Base-by-base conservation (phyloP, 1,140 invertebrate species). In the Cephus cinctus region DNA sequence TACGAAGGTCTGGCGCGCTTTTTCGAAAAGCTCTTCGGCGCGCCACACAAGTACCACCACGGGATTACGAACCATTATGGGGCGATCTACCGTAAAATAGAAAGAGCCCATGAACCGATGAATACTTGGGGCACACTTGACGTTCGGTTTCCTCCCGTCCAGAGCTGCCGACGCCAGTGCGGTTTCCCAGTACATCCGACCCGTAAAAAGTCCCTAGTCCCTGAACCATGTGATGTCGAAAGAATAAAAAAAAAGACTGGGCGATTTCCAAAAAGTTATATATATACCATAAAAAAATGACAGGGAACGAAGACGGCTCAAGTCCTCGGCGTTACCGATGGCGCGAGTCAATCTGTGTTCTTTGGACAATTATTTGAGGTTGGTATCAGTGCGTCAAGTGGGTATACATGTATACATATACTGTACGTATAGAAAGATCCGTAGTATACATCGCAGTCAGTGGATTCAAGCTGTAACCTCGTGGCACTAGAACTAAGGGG, bases 41-140 rank as follows among this genome's bases (percentile, higher is more conserved):
- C n/a, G n/a, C n/a, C n/a, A n/a, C n/a, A n/a, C n/a, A n/a, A n/a
- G n/a, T n/a, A n/a, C n/a, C n/a, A n/a, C n/a, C n/a, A 32, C 14
- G 11, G 21, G 8, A 38, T 39, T n/a, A 35, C 12, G 18, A 42
- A 8, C 57, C 51, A 60, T 60, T 60, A 57, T 57, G 45, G 52
- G 20, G 38, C 62, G 55, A 60, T 55, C 53, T 56, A 58, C 47
- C 56, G 64, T 56, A 56, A 67, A 65, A 63, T 52, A 58, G 57
- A n/a, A 8, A 27, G 25, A 6, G 25, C n/a, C 25, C 6, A n/a
- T 27, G 25, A 6, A 27, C n/a, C n/a, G 25, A n/a, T 27, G 25
- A 27, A 27, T n/a, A 6, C 6, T n/a, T 27, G 25, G 25, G 25
- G 25, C 25, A 27, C 25, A n/a, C n/a, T n/a, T n/a, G n/a, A n/a